These are phyloP conservation scores for Ophion ellenae DNA, from an alignment of 2,888 invertebrate species.

Conservation along the genomic window DNA sequence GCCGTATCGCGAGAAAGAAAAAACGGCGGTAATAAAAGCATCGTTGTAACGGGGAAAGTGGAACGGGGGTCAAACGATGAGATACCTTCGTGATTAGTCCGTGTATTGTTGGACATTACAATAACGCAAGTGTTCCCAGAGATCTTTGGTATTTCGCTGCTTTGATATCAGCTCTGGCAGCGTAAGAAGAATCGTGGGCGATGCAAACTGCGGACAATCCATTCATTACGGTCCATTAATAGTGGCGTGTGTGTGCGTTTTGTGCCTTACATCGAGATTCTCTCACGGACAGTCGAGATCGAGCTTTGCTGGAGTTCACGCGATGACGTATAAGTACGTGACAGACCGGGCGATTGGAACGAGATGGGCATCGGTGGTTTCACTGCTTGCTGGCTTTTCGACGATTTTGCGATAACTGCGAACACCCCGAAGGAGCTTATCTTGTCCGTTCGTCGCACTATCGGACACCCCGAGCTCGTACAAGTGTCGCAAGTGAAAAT, in stretches of 20 bases:
- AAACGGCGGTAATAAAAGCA: conserved; percentile 30
- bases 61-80: conserved; percentile 52
- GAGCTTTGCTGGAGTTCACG: conserved; percentile 19
- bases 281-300: conserved; percentile 47
- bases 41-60: conserved; percentile 42
- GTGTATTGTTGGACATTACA: conserved; percentile 13
- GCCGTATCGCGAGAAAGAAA: conserved; percentile 49
- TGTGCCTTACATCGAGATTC: conserved; percentile 67
- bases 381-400: conserved; percentile 42
- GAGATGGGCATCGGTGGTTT: conserved; percentile 31
- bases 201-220: conserved; percentile 74
- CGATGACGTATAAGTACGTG: conserved; percentile 48
- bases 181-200: conserved; percentile 73
- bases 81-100: conserved; percentile 42
- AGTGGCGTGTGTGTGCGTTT: conserved; percentile 29
- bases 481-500: conserved; percentile 59
- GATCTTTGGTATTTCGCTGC: not conserved
- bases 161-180: not conserved
- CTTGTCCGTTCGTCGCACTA: conserved; percentile 37
- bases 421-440: conserved; percentile 34
- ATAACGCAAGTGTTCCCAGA: not conserved
- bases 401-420: conserved; percentile 56
- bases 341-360: conserved; percentile 50
- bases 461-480: conserved; percentile 49
- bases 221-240: conserved; percentile 76